Base-by-base conservation (phyloP, 1,140 invertebrate genomes). In the Oppia nitens region DNA sequence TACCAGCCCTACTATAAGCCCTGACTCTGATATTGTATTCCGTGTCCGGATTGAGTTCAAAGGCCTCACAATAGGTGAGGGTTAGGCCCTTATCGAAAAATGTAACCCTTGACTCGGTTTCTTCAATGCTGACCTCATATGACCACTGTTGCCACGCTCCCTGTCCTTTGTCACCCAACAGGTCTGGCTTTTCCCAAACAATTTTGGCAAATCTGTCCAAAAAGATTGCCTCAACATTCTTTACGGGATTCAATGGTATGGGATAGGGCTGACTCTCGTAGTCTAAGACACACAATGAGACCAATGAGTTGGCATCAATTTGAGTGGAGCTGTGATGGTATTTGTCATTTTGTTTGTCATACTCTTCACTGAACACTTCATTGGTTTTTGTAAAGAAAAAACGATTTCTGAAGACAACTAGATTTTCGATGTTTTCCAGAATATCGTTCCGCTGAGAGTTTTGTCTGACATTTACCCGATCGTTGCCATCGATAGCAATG, bases 61-160 rank as follows among this genome's bases (percentile, higher is more conserved):
- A 12, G 3, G 66, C 27, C 1, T 47, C 58, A 47, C 60, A 60
- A 14, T 49, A 47, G 12, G 60, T 66, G 17, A 40, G 17, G 32
- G 32, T 40, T 40, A 40, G 17, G 20, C 47, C 26, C 12, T n/a
- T 64, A 47, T 57, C 50, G 2, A 64, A 47, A 28, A 64, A 60
- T 21, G 53, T 47, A 4, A n/a, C 24, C 4, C 52, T 40, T 17
- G 57, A 56, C 17, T 32, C 27, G 1, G n/a, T 26, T 68, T 83
- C 78, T 60, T 77, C 78, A 0, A 88, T 76, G 62, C 81, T 79
- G 21, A 95, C 72, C 67, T 85, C 81, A 69, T 89, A 95, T 0
- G 76, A 79, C 87, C 87, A 93, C 60, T 81, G 79, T 64, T 83
- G 81, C 80, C 85, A 91, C 0, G 87, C 83, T 0, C 81, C 82